phyloP scores from a whole-genome alignment of 2,888 invertebrate genomes.

The Strigamia transsilvanica region DNA sequence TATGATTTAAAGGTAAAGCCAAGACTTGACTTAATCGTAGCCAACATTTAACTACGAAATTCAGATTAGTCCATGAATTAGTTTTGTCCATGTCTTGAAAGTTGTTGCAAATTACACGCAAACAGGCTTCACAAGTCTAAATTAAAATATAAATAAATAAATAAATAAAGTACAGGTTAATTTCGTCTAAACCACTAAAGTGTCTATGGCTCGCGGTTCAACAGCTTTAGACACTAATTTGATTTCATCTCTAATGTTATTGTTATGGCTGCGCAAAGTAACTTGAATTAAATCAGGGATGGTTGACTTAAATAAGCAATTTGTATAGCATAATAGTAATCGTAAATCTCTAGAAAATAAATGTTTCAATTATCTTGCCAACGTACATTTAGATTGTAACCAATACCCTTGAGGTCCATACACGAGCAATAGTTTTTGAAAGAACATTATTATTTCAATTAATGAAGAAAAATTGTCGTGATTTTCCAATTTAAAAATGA shows the following conservation, averaged over 20 bases:
- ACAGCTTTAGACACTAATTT: neutral
- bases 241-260: neutral
- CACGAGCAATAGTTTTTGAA: neutral
- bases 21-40: neutral
- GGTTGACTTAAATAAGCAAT: neutral
- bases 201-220: neutral
- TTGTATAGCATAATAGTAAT: neutral
- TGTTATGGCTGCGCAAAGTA: neutral
- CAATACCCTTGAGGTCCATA: neutral
- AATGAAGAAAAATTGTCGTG: neutral
- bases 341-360: neutral
- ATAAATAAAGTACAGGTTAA: neutral
- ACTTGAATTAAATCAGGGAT: neutral
- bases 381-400: too few species aligned
- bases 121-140: neutral
- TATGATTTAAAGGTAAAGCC: neutral
- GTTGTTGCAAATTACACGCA: neutral
- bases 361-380: too few species aligned
- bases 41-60: neutral
- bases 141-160: neutral
- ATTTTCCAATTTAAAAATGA: neutral
- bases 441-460: neutral
- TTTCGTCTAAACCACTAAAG: neutral
- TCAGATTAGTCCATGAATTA: neutral
- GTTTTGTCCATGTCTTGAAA: neutral